Percentiles rank a stretch among this genome's conserved stretches.
Evolutionary conservation across 2,797 vertebrate species (phyloP).

Genomic region (Syngnathus rostellatus): DNA sequence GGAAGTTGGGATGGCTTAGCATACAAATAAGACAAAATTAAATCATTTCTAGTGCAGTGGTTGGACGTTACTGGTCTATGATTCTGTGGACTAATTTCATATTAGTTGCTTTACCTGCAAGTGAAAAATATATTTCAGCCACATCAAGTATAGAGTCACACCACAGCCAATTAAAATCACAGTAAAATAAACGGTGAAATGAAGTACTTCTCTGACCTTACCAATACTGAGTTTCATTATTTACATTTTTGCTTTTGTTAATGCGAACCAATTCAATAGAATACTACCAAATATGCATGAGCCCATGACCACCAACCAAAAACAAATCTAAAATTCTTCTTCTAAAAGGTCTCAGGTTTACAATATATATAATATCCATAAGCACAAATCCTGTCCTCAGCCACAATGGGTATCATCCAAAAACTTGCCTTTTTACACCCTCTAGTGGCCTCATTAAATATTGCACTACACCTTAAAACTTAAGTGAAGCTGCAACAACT

Average conservation of each 20-base stretch:
- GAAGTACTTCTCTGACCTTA: neutral
- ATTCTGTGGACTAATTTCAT: neutral
- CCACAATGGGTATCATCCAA: neutral
- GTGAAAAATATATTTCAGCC: neutral
- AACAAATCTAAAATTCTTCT: neutral
- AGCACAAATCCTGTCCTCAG: neutral
- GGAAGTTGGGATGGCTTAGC: no score
- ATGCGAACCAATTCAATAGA: neutral
- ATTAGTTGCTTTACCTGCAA: neutral
- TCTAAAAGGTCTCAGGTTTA: neutral
- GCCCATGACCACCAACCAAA: neutral
- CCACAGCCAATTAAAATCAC: neutral
- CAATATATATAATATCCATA: no score
- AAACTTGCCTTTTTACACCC: neutral
- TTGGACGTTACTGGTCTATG: neutral
- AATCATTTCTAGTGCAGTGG: neutral
- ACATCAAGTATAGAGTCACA: neutral
- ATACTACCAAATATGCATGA: neutral
- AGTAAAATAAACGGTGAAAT: neutral
- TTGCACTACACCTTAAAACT: neutral
- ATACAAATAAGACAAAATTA: neutral
- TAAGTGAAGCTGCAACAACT: neutral
- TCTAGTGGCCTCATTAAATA: neutral
- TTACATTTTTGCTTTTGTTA: neutral
- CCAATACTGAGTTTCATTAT: neutral